These are phyloP conservation scores for Stomatorhinus ivindoensis DNA, from an alignment of 2,113 vertebrate species.

Conservation along the genomic window DNA sequence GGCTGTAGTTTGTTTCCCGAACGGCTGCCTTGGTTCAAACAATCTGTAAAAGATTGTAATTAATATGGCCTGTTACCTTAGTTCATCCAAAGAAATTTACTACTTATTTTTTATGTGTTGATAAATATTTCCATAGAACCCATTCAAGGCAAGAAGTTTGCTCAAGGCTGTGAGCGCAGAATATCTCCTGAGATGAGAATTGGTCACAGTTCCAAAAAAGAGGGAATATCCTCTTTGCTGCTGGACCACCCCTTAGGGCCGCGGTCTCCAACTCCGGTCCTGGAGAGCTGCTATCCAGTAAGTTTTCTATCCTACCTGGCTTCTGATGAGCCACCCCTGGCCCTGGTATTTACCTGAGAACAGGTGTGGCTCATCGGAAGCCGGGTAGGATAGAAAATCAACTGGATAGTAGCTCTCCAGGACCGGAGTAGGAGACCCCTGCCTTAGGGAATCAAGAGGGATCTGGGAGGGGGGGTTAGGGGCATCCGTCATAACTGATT, in stretches of 20 bases:
- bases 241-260: background rate
- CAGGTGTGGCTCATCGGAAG: too few relatives aligned
- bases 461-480: background rate
- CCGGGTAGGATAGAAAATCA: too few relatives aligned
- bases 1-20: background rate
- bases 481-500: background rate
- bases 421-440: too few relatives aligned
- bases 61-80: background rate
- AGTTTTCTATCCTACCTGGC: too few relatives aligned
- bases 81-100: background rate
- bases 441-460: background rate
- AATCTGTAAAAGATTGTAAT: background rate
- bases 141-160: background rate
- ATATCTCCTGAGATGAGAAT: background rate
- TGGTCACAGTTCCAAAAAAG: background rate
- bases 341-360: too few relatives aligned
- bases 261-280: too few relatives aligned
- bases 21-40: background rate
- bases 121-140: background rate
- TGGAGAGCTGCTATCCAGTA: too few relatives aligned
- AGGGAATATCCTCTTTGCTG: background rate
- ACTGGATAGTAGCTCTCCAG: too few relatives aligned
- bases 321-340: too few relatives aligned
- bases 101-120: background rate
- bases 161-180: background rate